Conservation (phyloP, 2,113 vertebrate genomes). For the Phalacrocorax pelagicus region DNA sequence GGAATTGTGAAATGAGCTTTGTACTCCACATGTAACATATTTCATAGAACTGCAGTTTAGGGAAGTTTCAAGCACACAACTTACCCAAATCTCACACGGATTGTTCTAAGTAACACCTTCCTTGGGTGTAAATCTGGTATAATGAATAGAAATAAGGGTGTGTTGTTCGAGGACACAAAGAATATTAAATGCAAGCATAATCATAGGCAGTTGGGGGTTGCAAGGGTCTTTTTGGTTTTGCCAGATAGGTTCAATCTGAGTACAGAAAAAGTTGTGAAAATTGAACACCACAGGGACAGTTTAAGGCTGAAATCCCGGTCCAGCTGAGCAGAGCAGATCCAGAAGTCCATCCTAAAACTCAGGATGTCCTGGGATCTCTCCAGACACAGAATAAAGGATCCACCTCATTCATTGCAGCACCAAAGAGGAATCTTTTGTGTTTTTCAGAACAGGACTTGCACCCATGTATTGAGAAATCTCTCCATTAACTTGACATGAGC, state of each 20-base stretch:
- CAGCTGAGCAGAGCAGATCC: background rate
- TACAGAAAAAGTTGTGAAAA: background rate
- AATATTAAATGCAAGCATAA: background rate
- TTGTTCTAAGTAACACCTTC: background rate
- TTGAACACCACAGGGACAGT: background rate
- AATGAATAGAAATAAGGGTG: background rate
- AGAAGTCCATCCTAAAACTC: background rate
- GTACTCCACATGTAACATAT: background rate
- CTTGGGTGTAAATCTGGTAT: background rate
- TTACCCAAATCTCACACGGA: background rate
- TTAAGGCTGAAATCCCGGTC: background rate
- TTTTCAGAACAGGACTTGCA: background rate
- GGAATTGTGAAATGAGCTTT: slow-evolving; percentile 22
- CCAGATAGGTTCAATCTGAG: background rate
- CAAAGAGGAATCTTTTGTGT: background rate
- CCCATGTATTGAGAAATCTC: background rate
- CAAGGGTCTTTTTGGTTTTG: background rate
- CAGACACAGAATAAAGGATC: background rate
- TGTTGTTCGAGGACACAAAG: background rate
- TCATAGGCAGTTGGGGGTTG: background rate
- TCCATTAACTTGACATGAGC: background rate
- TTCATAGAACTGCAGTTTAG: background rate
- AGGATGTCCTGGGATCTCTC: background rate
- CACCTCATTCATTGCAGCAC: background rate
- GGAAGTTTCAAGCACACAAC: background rate